Evolutionary conservation across 2,113 vertebrate species (phyloP).

Genomic region (Sardina pilchardus): DNA sequence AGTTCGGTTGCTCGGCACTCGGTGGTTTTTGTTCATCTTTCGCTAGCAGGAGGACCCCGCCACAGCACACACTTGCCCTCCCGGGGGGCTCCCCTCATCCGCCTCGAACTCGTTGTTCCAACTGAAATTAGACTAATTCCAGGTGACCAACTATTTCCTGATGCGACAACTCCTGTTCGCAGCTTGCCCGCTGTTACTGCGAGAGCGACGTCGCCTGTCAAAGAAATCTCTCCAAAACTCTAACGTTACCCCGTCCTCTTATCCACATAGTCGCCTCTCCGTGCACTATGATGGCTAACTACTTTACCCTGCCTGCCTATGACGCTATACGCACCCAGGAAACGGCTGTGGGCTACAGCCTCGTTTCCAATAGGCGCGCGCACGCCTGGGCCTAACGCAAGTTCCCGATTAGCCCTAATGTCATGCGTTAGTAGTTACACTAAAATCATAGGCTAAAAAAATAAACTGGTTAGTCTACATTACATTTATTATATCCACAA

Average conservation of each 20-base stretch:
- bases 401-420: not conserved
- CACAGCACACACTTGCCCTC: constrained; percentile 53
- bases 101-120: constrained; percentile 37
- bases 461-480: not conserved
- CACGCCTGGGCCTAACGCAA: not conserved
- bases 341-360: constrained; percentile 42
- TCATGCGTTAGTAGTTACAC: not conserved
- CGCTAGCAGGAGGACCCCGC: constrained; percentile 61
- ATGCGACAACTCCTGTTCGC: not conserved
- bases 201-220: constrained; percentile 48
- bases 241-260: not conserved
- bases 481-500: no score
- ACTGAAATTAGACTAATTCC: constrained; percentile 36
- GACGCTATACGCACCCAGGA: constrained; percentile 58
- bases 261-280: not conserved
- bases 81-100: constrained; percentile 46
- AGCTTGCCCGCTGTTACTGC: constrained; percentile 13
- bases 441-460: not conserved
- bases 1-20: constrained; percentile 73
- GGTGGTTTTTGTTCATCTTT: constrained; percentile 80
- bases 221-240: constrained; percentile 47
- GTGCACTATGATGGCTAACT: constrained; percentile 24
- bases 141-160: constrained; percentile 25
- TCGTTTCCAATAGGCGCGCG: constrained; percentile 43
- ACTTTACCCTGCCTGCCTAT: constrained; percentile 33